These are phyloP conservation scores for Trididemnum clinides DNA, from an alignment of 23 tunicate species.

Conservation along the genomic window DNA sequence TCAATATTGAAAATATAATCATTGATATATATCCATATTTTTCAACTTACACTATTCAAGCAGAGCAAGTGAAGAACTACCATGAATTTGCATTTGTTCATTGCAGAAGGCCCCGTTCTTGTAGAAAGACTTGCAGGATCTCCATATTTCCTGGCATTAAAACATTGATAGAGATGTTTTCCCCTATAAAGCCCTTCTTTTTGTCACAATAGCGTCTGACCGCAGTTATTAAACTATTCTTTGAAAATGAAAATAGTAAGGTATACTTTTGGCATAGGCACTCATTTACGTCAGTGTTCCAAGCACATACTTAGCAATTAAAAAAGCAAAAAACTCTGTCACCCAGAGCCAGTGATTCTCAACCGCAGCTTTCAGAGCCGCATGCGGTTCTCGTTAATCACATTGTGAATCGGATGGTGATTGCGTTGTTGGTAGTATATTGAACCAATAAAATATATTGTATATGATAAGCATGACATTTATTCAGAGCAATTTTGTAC, in stretches of 20 bases:
- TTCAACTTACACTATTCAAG: constrained; percentile 14
- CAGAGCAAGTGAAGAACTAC: constrained; percentile 13
- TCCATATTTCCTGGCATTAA: constrained; percentile 24
- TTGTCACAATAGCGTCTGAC: constrained; percentile 21
- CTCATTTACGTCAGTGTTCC: constrained; percentile 1
- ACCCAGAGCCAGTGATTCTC: neutral
- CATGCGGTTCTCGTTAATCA: no score
- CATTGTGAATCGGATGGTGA: no score
- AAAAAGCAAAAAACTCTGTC: constrained; percentile 20
- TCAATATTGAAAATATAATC: constrained; percentile 20
- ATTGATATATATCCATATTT: constrained; percentile 27
- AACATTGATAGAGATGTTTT: constrained; percentile 16
- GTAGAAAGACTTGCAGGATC: constrained; percentile 33
- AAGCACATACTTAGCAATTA: neutral
- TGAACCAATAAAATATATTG: neutral
- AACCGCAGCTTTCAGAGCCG: neutral
- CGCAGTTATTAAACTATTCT: neutral
- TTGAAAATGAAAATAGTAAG: constrained; percentile 6
- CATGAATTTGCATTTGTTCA: neutral
- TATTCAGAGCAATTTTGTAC: neutral
- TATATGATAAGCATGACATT: neutral
- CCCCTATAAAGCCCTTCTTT: neutral
- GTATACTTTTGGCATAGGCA: constrained; percentile 11
- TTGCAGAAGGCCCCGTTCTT: neutral
- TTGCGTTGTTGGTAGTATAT: neutral